Evolutionary conservation across 2,113 vertebrate genomes (phyloP), one percentile per base, ranked within the genome.

Genomic region (Muntiacus reevesi): DNA sequence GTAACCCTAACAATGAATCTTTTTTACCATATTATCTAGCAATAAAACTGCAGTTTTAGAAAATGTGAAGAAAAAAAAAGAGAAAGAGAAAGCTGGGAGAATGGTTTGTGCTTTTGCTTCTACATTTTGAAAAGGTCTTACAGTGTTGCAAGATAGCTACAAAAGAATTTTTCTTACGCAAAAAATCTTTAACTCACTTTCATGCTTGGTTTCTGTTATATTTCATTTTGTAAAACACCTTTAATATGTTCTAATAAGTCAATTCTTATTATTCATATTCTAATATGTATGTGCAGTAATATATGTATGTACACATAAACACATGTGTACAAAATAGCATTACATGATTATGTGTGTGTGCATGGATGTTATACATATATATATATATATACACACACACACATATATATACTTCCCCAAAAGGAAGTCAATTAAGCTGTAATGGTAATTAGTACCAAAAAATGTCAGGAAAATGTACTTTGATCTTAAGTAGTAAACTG

Each of bases 1-100:
- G 98, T 98, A 99, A 98, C 96, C 97, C 98, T 99, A 98, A 98
- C 98, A 98, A 98, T 98, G 98, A 99, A 98, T 99, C 97, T 99
- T 99, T 99, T 98, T 98, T 98, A 98, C 98, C 43, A 96, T 98
- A 98, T 98, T 98, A 99, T 98, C 95, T 92, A 97, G 98, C 97
- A 98, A 98, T 98, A 98, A 98, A 99, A 99, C 86, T 97, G 84
- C 91, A 98, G 97, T 98, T 99, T 98, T 98, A 98, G 87, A 95
- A 99, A 98, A 98, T 92, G 95, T 1, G 95, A 89, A 85, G 43
- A 47, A 59, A 84, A 81, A 81, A 76, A 81, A 36, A 82, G 45
- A 40, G 40, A 82, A 36, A 89, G 52, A 94, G 45, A 92, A 86
- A 95, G n/a, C 94, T 47, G 14, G 45, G 23, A 19, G 57, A 96